These are phyloP conservation scores for Podargus strigoides DNA, from an alignment of 2,797 vertebrate species.

Conservation along the genomic window DNA sequence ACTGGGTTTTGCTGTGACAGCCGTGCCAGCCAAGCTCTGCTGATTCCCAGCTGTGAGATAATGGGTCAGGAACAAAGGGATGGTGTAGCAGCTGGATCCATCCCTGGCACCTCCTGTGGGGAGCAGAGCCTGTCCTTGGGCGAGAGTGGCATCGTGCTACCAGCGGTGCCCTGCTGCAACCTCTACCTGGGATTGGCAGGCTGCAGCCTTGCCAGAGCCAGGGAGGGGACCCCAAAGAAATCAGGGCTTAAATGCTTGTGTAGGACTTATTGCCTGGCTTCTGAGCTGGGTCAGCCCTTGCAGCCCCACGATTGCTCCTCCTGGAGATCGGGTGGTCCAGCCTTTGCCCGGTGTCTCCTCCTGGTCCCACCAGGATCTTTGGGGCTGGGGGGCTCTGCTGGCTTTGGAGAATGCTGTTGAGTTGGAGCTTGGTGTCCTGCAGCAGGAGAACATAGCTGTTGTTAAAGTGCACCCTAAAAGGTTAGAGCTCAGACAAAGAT, in stretches of 20 bases:
- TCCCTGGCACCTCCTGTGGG: not conserved
- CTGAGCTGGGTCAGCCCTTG: not conserved
- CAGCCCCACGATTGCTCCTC: not conserved
- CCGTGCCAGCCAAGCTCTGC: not conserved
- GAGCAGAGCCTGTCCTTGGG: not conserved
- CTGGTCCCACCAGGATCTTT: not conserved
- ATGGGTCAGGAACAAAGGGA: not conserved
- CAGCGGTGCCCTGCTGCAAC: not conserved
- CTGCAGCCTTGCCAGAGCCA: not conserved
- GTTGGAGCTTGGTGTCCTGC: not conserved
- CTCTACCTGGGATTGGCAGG: fast-evolving
- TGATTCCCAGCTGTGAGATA: not conserved
- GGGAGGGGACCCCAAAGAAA: not conserved
- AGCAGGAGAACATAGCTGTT: not conserved
- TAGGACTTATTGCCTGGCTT: not conserved
- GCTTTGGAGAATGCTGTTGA: not conserved
- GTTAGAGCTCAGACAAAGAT: not conserved
- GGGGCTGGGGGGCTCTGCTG: not conserved
- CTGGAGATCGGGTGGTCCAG: fast-evolving
- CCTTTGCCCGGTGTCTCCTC: not conserved
- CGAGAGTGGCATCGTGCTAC: fast-evolving
- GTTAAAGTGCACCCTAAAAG: not conserved
- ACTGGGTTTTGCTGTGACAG: not conserved
- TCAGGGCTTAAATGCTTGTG: not conserved
- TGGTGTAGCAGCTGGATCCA: not conserved